A percentile compares a stretch with the other conserved stretches of the same genome.
Conservation (phyloP, 2,797 vertebrate species). For the Champsocephalus esox region DNA sequence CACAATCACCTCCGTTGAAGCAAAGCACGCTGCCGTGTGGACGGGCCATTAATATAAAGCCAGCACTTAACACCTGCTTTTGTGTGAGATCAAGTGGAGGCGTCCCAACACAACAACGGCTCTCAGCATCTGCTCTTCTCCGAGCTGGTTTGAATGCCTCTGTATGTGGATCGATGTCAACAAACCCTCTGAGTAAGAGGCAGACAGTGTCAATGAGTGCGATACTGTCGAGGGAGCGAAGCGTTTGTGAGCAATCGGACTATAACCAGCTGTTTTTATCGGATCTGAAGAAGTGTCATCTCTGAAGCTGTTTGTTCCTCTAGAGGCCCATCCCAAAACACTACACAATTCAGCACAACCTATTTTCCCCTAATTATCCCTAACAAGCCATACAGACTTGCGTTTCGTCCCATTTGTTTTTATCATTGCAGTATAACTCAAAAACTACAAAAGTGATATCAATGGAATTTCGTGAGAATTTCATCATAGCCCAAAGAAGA, state of each 20-base stretch:
- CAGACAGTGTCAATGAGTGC: slow-evolving; percentile 51
- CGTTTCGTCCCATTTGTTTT: slow-evolving; percentile 19
- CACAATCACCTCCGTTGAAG: no score
- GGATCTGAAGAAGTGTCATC: slow-evolving; percentile 37
- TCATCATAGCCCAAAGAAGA: background rate
- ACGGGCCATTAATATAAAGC: slow-evolving; percentile 24
- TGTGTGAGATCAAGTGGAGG: slow-evolving; percentile 31
- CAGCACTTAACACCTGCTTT: slow-evolving; percentile 45
- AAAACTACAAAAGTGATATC: background rate
- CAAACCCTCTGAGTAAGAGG: slow-evolving; percentile 46
- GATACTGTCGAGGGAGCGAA: slow-evolving; percentile 32
- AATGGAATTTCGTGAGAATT: slow-evolving; percentile 6
- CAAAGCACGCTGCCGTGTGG: no score
- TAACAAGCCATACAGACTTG: background rate
- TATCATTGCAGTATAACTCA: slow-evolving; percentile 8
- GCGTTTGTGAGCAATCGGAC: slow-evolving; percentile 23
- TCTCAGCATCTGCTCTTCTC: slow-evolving; percentile 44
- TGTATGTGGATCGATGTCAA: slow-evolving; percentile 68
- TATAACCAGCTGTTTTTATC: slow-evolving; percentile 33
- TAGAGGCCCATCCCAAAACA: background rate
- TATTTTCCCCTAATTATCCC: slow-evolving; percentile 7
- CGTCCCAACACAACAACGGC: slow-evolving; percentile 37
- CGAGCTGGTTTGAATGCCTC: slow-evolving; percentile 43
- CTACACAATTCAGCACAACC: slow-evolving; percentile 7
- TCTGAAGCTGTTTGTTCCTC: slow-evolving; percentile 28